These are phyloP conservation scores for Chlorodrepanis virens DNA, from an alignment of 2,113 vertebrate genomes.

Conservation along the genomic window DNA sequence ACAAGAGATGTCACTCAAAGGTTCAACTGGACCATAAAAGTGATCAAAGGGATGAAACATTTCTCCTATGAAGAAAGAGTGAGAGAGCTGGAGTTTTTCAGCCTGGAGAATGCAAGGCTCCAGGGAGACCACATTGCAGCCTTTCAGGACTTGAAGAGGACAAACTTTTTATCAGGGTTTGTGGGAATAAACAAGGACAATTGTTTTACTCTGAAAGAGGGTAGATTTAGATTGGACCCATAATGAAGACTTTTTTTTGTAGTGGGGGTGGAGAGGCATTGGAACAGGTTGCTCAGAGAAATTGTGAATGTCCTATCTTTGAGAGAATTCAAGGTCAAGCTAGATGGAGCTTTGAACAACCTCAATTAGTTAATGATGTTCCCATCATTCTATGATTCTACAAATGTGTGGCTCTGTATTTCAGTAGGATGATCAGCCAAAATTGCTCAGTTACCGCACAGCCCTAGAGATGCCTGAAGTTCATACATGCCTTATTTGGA, in stretches of 20 bases:
- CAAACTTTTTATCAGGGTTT: neutral
- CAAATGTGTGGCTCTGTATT: neutral
- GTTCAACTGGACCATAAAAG: neutral
- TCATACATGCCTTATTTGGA: neutral
- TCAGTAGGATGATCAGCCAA: neutral
- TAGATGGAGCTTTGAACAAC: neutral
- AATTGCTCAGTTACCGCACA: neutral
- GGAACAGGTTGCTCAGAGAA: neutral
- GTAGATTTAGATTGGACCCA: neutral
- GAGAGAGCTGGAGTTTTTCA: neutral
- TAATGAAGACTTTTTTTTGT: neutral
- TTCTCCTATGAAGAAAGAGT: neutral
- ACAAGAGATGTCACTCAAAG: neutral
- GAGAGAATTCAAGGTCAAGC: neutral
- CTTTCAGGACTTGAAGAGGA: neutral
- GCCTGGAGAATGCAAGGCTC: neutral
- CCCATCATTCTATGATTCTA: neutral
- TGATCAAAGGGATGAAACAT: neutral
- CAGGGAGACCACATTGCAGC: neutral
- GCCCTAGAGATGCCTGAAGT: neutral
- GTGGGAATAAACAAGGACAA: neutral
- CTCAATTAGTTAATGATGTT: neutral
- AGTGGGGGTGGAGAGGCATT: rapidly evolving
- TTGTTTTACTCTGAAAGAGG: neutral
- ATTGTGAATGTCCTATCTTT: neutral